These are phyloP conservation scores for Cephonodes hylas DNA, from an alignment of 2,888 invertebrate genomes.

Conservation along the genomic window DNA sequence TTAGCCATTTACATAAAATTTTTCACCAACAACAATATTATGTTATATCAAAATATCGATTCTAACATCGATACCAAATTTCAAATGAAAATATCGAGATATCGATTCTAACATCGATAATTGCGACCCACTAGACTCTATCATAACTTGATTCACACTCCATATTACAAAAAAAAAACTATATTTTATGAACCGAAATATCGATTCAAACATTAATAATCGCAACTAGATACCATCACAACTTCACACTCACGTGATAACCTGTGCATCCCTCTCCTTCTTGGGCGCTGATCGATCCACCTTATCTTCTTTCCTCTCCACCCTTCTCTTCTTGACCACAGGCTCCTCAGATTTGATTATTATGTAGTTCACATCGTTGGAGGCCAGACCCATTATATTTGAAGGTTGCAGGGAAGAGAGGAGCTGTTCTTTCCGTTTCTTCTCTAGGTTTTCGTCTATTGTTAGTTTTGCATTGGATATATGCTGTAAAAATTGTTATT, in stretches of 20 bases:
- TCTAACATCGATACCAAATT: no score
- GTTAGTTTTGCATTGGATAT: slow-evolving; percentile 9
- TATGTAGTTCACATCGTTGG: slow-evolving; percentile 67
- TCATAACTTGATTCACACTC: no score
- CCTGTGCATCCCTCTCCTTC: slow-evolving; percentile 35
- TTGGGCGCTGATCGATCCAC: slow-evolving; percentile 18
- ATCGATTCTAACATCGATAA: no score
- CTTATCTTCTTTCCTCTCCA: slow-evolving; percentile 23
- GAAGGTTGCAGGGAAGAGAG: slow-evolving; percentile 48
- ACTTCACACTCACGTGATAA: slow-evolving; percentile 61
- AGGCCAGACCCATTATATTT: slow-evolving; percentile 45
- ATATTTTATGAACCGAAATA: no score
- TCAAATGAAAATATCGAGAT: no score
- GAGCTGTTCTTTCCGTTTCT: slow-evolving; percentile 39
- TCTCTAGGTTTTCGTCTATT: slow-evolving; percentile 21
- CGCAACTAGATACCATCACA: no score
- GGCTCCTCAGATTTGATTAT: slow-evolving; percentile 52
- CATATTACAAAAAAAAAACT: no score
- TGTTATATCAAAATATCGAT: no score
- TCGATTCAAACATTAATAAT: no score
- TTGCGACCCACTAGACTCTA: no score
- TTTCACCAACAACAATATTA: no score
- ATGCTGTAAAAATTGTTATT: slow-evolving; percentile 4
- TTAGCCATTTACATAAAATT: no score
- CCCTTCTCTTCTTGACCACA: slow-evolving; percentile 21